These are phyloP conservation scores for Sinotaia quadrata DNA, from an alignment of 2,888 invertebrate species.

Conservation along the genomic window DNA sequence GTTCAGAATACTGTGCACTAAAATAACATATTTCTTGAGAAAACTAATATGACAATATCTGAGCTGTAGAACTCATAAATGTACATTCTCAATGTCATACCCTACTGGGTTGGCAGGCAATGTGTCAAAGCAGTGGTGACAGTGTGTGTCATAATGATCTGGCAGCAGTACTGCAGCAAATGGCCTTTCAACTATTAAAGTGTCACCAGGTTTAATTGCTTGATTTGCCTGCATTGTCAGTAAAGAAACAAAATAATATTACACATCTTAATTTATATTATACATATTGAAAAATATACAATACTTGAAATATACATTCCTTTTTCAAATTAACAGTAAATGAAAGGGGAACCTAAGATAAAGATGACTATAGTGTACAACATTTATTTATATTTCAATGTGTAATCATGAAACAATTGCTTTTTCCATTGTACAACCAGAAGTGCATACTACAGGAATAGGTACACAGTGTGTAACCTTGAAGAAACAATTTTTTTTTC, in stretches of 20 bases:
- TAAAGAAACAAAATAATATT: not conserved
- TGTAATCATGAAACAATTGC: too few species aligned
- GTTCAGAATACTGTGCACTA: too few species aligned
- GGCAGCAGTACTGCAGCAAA: conserved; percentile 68
- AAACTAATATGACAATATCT: not conserved
- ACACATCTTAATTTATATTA: not conserved
- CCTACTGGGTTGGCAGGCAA: conserved; percentile 46
- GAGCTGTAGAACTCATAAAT: too few species aligned
- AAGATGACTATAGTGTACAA: not conserved
- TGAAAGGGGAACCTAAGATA: too few species aligned
- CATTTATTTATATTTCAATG: too few species aligned
- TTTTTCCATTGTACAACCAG: too few species aligned
- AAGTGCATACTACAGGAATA: too few species aligned
- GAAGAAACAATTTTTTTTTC: too few species aligned
- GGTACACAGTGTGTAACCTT: too few species aligned
- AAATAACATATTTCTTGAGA: too few species aligned
- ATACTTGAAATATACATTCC: too few species aligned
- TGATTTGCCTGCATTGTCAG: conserved; percentile 47
- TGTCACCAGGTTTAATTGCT: conserved; percentile 58
- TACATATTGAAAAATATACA: not conserved
- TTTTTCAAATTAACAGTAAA: not conserved
- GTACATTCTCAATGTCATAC: conserved; percentile 44
- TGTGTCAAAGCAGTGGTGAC: conserved; percentile 63
- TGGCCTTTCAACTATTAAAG: conserved; percentile 66
- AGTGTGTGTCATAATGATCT: conserved; percentile 61